These are phyloP conservation scores for Heteronetta atricapilla DNA, from an alignment of 2,113 vertebrate species.

Conservation along the genomic window DNA sequence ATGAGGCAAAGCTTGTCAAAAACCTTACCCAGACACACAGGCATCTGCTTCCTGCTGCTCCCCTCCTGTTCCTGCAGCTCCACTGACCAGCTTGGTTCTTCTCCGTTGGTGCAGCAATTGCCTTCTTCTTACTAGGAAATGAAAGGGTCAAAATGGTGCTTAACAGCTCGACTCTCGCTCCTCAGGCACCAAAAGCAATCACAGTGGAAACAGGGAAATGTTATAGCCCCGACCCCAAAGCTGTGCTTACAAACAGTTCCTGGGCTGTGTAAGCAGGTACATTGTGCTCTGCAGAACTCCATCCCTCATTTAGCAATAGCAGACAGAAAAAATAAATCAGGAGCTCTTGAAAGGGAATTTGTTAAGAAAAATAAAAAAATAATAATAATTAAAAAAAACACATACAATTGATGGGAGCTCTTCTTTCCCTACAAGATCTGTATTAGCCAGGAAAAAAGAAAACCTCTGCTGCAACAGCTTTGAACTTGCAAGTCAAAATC, in stretches of 20 bases:
- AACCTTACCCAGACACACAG: neutral
- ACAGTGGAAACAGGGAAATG: neutral
- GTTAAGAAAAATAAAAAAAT: neutral
- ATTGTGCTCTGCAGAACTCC: neutral
- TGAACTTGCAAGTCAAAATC: neutral
- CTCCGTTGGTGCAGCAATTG: neutral
- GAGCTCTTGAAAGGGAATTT: neutral
- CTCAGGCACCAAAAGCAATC: neutral
- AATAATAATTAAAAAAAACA: neutral
- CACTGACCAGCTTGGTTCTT: neutral
- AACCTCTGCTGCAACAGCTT: slow-evolving; percentile 10
- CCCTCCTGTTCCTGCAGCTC: neutral
- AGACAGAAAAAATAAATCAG: neutral
- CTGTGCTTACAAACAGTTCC: neutral
- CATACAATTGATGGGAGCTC: neutral
- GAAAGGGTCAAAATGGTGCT: neutral
- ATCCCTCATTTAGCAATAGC: neutral
- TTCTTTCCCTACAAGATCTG: neutral
- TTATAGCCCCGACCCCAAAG: neutral
- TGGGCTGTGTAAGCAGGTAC: neutral
- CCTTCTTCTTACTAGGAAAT: neutral
- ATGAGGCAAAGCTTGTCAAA: neutral
- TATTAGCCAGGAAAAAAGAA: neutral
- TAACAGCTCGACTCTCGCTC: neutral
- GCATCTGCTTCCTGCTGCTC: neutral